Conservation (phyloP, 2,797 vertebrate species). For the Enteromius trimaculatus region DNA sequence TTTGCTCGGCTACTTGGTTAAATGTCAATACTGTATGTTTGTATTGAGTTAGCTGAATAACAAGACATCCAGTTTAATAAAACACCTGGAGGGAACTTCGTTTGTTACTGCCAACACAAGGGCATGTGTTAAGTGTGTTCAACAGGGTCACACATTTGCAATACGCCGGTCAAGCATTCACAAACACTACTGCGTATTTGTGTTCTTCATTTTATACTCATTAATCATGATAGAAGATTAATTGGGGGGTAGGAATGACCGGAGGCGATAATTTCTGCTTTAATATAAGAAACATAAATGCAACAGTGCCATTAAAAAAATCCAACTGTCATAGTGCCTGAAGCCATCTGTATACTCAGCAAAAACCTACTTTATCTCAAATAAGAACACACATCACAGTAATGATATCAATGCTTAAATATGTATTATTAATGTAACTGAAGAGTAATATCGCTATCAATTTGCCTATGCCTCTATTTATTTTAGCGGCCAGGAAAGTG, state of each 20-base stretch:
- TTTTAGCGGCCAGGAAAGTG: neutral
- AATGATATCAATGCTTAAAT: constrained; percentile 24
- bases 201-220: neutral
- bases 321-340: neutral
- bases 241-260: too few relatives aligned
- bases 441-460: constrained; percentile 5
- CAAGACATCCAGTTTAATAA: constrained; percentile 14
- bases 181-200: neutral
- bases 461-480: neutral
- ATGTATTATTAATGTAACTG: constrained; percentile 8
- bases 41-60: constrained; percentile 1
- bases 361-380: neutral
- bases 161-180: neutral
- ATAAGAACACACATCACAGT: neutral
- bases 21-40: constrained; percentile 10
- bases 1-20: neutral
- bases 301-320: neutral
- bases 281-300: too few relatives aligned
- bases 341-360: neutral
- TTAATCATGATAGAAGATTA: neutral
- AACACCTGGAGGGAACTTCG: neutral
- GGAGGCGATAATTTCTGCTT: neutral
- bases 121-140: neutral
- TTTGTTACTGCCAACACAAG: neutral
- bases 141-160: neutral